A percentile compares a stretch with the other conserved stretches of the same genome.
phyloP scores from a whole-genome alignment of 2,888 invertebrate genomes.

The Eristalis intricaria region DNA sequence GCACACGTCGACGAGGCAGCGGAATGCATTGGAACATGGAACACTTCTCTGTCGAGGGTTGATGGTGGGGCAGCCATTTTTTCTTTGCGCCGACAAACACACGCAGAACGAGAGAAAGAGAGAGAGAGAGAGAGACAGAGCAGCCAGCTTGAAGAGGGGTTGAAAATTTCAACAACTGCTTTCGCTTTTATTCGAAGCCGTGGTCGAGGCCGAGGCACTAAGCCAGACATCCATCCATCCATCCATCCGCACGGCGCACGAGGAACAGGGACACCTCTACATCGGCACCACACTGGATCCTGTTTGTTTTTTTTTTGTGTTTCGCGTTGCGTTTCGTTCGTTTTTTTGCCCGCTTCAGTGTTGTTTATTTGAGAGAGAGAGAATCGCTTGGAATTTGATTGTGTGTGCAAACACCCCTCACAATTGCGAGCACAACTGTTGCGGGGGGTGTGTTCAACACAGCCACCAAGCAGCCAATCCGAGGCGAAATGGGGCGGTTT shows the following conservation, averaged over 20 bases:
- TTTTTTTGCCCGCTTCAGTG: conserved; percentile 10
- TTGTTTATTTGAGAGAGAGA: conserved; percentile 4
- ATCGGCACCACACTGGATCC: background rate
- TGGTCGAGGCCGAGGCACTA: conserved; percentile 9
- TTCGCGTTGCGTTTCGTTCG: conserved; percentile 14
- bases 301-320: conserved; percentile 3
- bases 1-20: background rate
- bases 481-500: conserved; percentile 58
- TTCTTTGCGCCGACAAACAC: conserved; percentile 25
- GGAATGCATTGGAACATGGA: conserved; percentile 35
- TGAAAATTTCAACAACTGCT: conserved; percentile 66
- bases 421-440: conserved; percentile 23
- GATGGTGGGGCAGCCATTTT: conserved; percentile 59
- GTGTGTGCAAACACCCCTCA: conserved; percentile 63
- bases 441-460: conserved; percentile 60
- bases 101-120: background rate
- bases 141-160: conserved; percentile 19
- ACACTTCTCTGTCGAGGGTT: background rate
- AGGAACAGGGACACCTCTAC: background rate
- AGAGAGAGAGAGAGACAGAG: too few species aligned
- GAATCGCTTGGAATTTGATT: conserved; percentile 63
- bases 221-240: conserved; percentile 7
- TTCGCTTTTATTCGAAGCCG: conserved; percentile 65
- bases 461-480: conserved; percentile 53
- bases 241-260: background rate